These are phyloP conservation scores for Cyprinus carpio DNA, from an alignment of 2,113 vertebrate genomes.

Conservation along the genomic window DNA sequence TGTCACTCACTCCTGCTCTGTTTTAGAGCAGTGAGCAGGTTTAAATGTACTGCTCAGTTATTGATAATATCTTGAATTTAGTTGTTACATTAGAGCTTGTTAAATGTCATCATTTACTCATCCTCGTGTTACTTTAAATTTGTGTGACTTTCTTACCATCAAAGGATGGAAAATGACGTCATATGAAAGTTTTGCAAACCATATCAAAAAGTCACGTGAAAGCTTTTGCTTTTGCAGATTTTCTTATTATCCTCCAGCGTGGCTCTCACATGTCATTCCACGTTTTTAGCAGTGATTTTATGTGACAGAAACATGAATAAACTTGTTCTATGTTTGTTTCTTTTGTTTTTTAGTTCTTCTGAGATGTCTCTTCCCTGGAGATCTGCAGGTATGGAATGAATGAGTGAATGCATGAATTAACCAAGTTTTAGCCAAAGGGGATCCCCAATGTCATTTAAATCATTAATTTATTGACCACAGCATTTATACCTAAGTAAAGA, in stretches of 20 bases:
- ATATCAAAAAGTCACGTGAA: too few species aligned
- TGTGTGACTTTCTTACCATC: not conserved
- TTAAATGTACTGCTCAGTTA: not conserved
- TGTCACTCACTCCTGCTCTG: not conserved
- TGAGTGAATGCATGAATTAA: not conserved
- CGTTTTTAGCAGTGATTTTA: not conserved
- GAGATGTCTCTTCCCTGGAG: constrained; percentile 98
- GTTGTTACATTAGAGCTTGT: too few species aligned
- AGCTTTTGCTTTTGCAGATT: too few species aligned
- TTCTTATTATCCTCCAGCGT: not conserved
- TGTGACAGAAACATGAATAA: not conserved
- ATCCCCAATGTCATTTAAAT: not conserved
- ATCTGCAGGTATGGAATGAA: constrained; percentile 83
- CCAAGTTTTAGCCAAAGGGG: not conserved
- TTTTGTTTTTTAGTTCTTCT: constrained; percentile 89
- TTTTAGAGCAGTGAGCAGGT: not conserved
- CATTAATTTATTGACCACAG: not conserved
- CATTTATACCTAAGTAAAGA: not conserved
- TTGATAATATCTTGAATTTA: not conserved
- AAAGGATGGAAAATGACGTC: not conserved
- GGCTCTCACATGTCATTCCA: not conserved
- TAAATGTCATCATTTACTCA: not conserved
- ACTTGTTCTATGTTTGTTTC: constrained; percentile 13
- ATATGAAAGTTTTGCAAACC: too few species aligned
- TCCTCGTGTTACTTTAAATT: not conserved